A percentile compares a stretch with the other conserved stretches of the same genome.
phyloP scores from a whole-genome alignment of 2,113 vertebrate species.

The Paramisgurnus dabryanus region DNA sequence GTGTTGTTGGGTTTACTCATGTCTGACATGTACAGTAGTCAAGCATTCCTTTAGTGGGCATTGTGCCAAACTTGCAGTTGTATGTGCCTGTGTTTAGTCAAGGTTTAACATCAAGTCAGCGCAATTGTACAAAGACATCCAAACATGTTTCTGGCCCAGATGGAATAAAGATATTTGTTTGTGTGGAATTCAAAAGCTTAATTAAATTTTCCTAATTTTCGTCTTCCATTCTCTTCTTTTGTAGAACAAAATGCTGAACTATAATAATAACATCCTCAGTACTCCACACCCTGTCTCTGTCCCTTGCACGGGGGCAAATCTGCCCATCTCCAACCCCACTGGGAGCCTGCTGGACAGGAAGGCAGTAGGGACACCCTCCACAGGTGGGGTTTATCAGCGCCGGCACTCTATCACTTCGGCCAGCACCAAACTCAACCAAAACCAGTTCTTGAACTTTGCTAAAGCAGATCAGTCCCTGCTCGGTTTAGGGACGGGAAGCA shows the following conservation, averaged over 20 bases:
- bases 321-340: conserved; percentile 79
- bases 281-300: conserved; percentile 70
- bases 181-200: conserved; percentile 13
- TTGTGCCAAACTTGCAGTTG: conserved; percentile 74
- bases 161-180: neutral
- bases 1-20: neutral
- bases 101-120: conserved; percentile 55
- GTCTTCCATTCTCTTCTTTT: conserved; percentile 59
- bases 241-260: conserved; percentile 94
- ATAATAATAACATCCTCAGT: conserved; percentile 77
- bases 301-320: conserved; percentile 74
- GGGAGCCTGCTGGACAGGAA: conserved; percentile 98
- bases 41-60: conserved; percentile 69
- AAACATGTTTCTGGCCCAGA: neutral
- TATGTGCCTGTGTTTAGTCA: conserved; percentile 68
- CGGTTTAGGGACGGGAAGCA: conserved; percentile 75
- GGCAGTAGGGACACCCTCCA: conserved; percentile 92
- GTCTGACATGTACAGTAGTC: conserved; percentile 54
- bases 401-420: conserved; percentile 90
- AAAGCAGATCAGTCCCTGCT: conserved; percentile 79
- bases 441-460: conserved; percentile 90
- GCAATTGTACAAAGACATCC: conserved; percentile 3
- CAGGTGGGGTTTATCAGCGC: conserved; percentile 85
- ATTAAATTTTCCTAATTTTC: conserved; percentile 19
- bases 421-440: conserved; percentile 91